phyloP scores from a whole-genome alignment of 2,888 invertebrate species.

The Synanthedon myopaeformis region DNA sequence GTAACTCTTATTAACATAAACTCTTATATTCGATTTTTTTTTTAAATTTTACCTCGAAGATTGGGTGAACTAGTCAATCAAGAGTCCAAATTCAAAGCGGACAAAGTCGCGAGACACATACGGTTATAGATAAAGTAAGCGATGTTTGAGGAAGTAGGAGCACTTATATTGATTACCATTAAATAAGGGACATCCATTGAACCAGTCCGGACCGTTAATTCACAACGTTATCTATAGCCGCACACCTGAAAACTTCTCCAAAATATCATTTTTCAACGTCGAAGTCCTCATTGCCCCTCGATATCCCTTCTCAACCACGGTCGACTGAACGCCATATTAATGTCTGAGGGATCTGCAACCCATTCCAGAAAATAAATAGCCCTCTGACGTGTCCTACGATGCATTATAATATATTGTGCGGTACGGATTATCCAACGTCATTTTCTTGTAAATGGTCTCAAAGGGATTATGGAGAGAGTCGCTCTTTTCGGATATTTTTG shows the following conservation, averaged over 20 bases:
- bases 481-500: conserved; percentile 1
- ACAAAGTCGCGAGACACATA: too few relatives aligned
- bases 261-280: conserved; percentile 55
- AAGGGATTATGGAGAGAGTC: conserved; percentile 6
- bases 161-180: too few relatives aligned
- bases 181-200: not conserved
- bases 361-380: conserved; percentile 56
- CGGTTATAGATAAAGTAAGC: too few relatives aligned
- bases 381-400: conserved; percentile 49
- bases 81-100: too few relatives aligned
- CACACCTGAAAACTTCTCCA: conserved; percentile 29
- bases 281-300: conserved; percentile 36
- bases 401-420: conserved; percentile 60
- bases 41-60: too few relatives aligned
- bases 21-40: too few relatives aligned
- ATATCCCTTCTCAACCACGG: conserved; percentile 42
- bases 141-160: too few relatives aligned
- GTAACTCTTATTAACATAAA: too few relatives aligned
- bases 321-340: conserved; percentile 58
- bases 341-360: conserved; percentile 39
- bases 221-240: conserved; percentile 13
- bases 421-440: conserved; percentile 36
- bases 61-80: too few relatives aligned
- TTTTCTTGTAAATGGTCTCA: conserved; percentile 25
- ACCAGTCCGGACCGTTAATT: not conserved